Evolutionary conservation across 2,797 vertebrate species (phyloP).

Genomic region (Macropodus opercularis): DNA sequence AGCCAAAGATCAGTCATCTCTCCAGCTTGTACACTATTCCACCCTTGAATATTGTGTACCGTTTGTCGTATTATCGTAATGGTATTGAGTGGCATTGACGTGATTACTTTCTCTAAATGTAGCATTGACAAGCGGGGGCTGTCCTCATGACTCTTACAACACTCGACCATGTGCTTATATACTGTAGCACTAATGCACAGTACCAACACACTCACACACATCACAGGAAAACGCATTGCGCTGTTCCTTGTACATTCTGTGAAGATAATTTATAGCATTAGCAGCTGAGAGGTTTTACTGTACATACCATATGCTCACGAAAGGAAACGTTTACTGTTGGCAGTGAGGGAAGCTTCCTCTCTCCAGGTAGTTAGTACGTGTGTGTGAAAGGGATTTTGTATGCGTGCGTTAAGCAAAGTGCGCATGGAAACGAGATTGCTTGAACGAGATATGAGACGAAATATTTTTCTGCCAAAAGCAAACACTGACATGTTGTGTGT

Average conservation of each 20-base stretch:
- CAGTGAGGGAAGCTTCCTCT: conserved; percentile 7
- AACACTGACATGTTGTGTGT: conserved; percentile 69
- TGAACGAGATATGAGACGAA: conserved; percentile 47
- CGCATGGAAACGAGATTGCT: conserved; percentile 32
- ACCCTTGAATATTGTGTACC: conserved; percentile 68
- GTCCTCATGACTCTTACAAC: conserved; percentile 52
- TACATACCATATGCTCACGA: conserved; percentile 64
- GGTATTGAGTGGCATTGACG: conserved; percentile 63
- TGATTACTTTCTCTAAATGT: conserved; percentile 74
- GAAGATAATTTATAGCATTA: conserved; percentile 83
- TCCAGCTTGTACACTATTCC: conserved; percentile 65
- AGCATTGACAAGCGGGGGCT: conserved; percentile 71
- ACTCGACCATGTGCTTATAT: conserved; percentile 67
- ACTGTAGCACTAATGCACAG: conserved; percentile 68
- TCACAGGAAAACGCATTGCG: conserved; percentile 38
- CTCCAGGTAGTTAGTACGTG: conserved; percentile 36
- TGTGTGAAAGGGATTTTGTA: conserved; percentile 55
- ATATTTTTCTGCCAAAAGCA: conserved; percentile 70
- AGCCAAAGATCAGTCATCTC: conserved; percentile 81
- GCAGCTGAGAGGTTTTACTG: conserved; percentile 74
- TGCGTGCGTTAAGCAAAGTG: conserved; percentile 39
- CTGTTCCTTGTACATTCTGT: conserved; percentile 77
- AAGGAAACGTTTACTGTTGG: conserved; percentile 73
- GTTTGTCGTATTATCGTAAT: conserved; percentile 63
- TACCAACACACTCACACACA: conserved; percentile 34